Base-by-base conservation (phyloP, 2,888 invertebrate species). In the Spodoptera picta region DNA sequence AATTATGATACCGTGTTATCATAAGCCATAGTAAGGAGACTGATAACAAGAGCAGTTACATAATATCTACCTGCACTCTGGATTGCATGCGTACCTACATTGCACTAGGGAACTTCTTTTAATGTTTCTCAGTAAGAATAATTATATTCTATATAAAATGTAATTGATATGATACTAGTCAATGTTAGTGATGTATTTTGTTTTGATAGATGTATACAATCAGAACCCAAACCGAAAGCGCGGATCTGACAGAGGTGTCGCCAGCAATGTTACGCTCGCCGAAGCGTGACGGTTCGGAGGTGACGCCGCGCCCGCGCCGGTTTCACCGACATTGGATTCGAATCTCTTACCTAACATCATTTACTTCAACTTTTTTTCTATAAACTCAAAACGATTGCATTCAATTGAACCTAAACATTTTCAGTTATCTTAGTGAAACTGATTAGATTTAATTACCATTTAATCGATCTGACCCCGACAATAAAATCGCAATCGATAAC, bases 291-390 rank as follows among this genome's bases (percentile, higher is more conserved):
- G 77, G 71, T 75, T 78, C 77, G 72, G 86, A 86, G 86, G 86
- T 81, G 82, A 83, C 81, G 73, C 69, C 79, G 81, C 73, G 73
- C 71, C 71, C 27, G 69, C 82, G 74, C 73, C 55, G 79, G 89
- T 92, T 92, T 91, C 92, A 88, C 91, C 87, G 80, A 84, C 92
- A 93, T 93, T 93, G 92, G 90, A 75, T 86, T 84, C 82, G 77
- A 73, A 75, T 79, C 75, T 85, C 84, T 92, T 93, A 92, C 92
- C 87, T 90, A 91, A 93, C 84, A 77, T 77, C 74, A 83, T 87
- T 89, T 86, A 88, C 77, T 84, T 79, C 86, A 85, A 86, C 82
- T 91, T 91, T 89, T 87, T 82, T 80, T 36, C 74, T 75, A 81
- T 80, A 79, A 9, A 48, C 65, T 72, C 73, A 64, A 77, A 81